Conservation (phyloP, 2,888 invertebrate species). For the Criorhina ranunculi region DNA sequence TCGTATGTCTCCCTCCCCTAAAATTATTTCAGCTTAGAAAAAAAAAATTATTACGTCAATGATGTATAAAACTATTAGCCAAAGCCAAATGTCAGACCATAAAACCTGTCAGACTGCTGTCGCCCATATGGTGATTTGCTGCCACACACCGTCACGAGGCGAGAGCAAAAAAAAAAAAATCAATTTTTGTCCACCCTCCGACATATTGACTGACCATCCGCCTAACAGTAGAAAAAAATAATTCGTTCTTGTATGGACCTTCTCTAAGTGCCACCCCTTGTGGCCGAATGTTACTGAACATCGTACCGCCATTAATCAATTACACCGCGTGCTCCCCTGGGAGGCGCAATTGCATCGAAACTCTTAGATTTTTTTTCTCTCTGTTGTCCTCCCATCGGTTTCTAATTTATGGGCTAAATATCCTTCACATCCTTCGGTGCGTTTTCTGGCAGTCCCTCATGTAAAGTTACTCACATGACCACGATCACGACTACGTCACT, state of each 20-base stretch:
- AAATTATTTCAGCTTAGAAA: slow-evolving; percentile 27
- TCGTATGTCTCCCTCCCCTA: slow-evolving; percentile 20
- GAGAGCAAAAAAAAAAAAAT: slow-evolving; percentile 52
- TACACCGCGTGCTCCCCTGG: slow-evolving; percentile 79
- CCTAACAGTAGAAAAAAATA: slow-evolving; percentile 35
- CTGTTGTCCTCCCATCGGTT: slow-evolving; percentile 12
- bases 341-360: slow-evolving; percentile 70
- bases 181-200: slow-evolving; percentile 63
- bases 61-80: slow-evolving; percentile 75
- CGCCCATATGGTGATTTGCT: slow-evolving; percentile 75
- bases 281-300: slow-evolving; percentile 68
- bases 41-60: slow-evolving; percentile 61
- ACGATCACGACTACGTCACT: slow-evolving; percentile 6
- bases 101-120: slow-evolving; percentile 75
- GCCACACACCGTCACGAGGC: slow-evolving; percentile 51
- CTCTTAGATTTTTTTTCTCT: slow-evolving; percentile 47
- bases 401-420: slow-evolving; percentile 72
- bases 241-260: slow-evolving; percentile 11
- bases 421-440: slow-evolving; percentile 72
- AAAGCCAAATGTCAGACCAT: slow-evolving; percentile 72
- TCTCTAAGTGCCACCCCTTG: slow-evolving; percentile 65
- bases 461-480: slow-evolving; percentile 45
- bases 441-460: slow-evolving; percentile 66
- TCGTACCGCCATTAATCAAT: slow-evolving; percentile 81
- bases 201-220: slow-evolving; percentile 40